Evolutionary conservation across 2,797 vertebrate genomes (phyloP).

Genomic region (Myiothlypis chrysogaster): DNA sequence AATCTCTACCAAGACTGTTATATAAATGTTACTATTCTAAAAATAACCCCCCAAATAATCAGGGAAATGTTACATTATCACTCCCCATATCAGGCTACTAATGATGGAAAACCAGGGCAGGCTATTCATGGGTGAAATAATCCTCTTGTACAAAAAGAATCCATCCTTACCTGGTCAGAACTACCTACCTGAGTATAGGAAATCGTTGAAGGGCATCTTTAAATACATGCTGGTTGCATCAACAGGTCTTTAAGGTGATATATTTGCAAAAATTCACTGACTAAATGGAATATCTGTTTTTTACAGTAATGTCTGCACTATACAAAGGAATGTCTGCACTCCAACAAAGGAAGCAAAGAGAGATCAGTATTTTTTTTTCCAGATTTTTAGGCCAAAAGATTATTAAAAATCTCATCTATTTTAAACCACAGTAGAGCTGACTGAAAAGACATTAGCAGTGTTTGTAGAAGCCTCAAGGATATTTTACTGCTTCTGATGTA

Average conservation of each 20-base stretch:
- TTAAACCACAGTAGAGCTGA: not conserved
- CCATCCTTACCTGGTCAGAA: not conserved
- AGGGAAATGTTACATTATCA: constrained; percentile 59
- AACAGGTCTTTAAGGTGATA: not conserved
- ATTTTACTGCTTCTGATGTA: not conserved
- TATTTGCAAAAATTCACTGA: not conserved
- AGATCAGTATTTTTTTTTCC: not conserved
- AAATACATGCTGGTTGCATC: not conserved
- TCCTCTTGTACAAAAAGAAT: not conserved
- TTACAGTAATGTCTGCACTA: not conserved
- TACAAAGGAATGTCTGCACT: not conserved
- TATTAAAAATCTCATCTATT: not conserved
- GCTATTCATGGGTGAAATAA: constrained; percentile 5
- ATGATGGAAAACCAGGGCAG: constrained; percentile 19
- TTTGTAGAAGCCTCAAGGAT: not conserved
- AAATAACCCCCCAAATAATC: constrained; percentile 55
- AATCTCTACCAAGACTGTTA: constrained; percentile 72
- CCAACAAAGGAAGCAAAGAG: not conserved
- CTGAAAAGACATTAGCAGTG: not conserved
- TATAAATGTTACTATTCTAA: constrained; percentile 67
- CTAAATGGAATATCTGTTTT: not conserved
- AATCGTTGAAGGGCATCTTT: not conserved
- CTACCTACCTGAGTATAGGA: not conserved
- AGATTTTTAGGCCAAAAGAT: not conserved
- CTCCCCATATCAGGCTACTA: constrained; percentile 23